Evolutionary conservation across 2,888 invertebrate species (phyloP), one percentile per base, ranked within the genome.

Genomic region (Tinea pellionella): DNA sequence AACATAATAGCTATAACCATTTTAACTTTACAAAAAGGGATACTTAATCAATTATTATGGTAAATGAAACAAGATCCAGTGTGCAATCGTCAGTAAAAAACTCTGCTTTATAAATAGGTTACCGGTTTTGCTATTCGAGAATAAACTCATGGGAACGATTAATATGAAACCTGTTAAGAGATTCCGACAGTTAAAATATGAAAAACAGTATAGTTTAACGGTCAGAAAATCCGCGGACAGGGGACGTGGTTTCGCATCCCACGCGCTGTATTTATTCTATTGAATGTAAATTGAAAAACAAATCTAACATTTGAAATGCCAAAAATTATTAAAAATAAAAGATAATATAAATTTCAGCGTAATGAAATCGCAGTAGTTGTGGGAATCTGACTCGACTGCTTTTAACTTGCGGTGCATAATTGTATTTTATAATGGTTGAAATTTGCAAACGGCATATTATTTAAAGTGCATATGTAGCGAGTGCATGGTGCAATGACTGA

Each of bases 371-470:
- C 4, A 37, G 37, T 9, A 37, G 9, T 37, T 37, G 3, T 24
- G 24, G 24, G 24, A 24, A 24, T 24, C 6, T 24, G 24, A 24
- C n/a, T n/a, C n/a, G n/a, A 24, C 6, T 24, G 24, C 24, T 24
- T 24, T 24, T 6, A 24, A 24, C 24, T 6, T 3, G 24, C 24
- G 6, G 24, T 24, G 24, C 24, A 47, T 47, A 47, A 47, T 47
- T 47, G 47, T 47, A 47, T 47, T 47, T 47, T 47, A 47, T 47
- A 47, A 47, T 47, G n/a, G 47, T 16, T 47, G 47, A 9, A n/a
- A n/a, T n/a, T n/a, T n/a, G n/a, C n/a, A n/a, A n/a, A 47, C 47
- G 47, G 6, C 47, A 47, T 47, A 47, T 47, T n/a, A 41, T 41
- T 47, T 47, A 15, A 47, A 47, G 47, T 47, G 47, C 47, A 47